Evolutionary conservation across 23 tunicate species (phyloP).

Genomic region (Trididemnum miniatum): DNA sequence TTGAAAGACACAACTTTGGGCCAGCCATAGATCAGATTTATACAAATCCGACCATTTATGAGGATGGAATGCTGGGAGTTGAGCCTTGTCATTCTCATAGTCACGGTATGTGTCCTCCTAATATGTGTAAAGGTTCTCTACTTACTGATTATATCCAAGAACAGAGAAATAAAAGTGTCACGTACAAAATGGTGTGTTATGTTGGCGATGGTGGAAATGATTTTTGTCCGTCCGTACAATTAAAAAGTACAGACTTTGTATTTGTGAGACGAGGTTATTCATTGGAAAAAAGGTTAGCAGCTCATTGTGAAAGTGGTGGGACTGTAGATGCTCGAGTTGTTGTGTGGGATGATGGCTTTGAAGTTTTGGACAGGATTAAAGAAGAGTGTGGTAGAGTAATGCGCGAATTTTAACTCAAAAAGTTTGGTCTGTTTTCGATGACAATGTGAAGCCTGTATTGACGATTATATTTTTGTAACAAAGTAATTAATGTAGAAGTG

Average conservation of each 20-base stretch:
- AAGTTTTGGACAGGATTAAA: neutral
- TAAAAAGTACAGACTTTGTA: constrained; percentile 23
- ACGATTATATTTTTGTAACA: no score
- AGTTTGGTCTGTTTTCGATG: no score
- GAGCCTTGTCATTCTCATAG: constrained; percentile 45
- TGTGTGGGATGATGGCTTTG: neutral
- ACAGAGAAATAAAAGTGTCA: neutral
- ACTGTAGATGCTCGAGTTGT: neutral
- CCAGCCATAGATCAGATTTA: constrained; percentile 12
- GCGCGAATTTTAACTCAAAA: no score
- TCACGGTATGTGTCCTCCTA: constrained; percentile 48
- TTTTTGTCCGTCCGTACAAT: constrained; percentile 37
- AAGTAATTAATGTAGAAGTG: no score
- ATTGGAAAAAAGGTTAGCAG: constrained; percentile 9
- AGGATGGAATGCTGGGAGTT: neutral
- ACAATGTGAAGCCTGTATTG: no score
- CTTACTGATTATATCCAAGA: constrained; percentile 11
- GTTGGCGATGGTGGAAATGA: constrained; percentile 68
- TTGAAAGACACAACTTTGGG: neutral
- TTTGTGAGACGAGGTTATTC: constrained; percentile 47
- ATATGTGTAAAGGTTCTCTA: constrained; percentile 56
- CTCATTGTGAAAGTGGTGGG: neutral
- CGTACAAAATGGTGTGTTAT: constrained; percentile 39
- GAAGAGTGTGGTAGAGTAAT: no score
- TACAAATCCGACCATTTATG: constrained; percentile 34